Evolutionary conservation across 2,797 vertebrate genomes (phyloP).

Genomic region (Onychomys leucogaster): DNA sequence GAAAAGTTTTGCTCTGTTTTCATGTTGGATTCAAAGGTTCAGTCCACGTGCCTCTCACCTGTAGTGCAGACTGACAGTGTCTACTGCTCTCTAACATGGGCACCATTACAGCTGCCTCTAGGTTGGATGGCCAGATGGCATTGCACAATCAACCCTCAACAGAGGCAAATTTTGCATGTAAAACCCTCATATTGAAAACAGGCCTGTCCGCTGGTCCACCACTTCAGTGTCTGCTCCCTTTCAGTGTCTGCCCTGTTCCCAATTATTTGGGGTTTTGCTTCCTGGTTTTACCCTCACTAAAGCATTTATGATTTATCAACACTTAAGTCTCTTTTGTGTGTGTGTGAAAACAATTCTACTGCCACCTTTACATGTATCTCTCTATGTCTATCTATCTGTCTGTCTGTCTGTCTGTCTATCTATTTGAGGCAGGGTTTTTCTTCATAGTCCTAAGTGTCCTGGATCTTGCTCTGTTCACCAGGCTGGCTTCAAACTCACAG

Average conservation of each 20-base stretch:
- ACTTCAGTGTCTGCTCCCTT: background rate
- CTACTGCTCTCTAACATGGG: background rate
- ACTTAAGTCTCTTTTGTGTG: background rate
- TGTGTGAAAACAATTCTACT: background rate
- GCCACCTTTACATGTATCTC: too few species aligned
- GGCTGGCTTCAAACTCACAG: background rate
- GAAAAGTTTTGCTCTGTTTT: conserved; percentile 54
- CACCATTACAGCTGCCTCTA: background rate
- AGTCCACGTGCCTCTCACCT: background rate
- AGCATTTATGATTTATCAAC: conserved; percentile 18
- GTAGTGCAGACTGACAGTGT: background rate
- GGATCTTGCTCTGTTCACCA: background rate
- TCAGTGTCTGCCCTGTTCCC: background rate
- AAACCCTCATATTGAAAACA: conserved; percentile 58
- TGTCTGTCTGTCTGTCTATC: background rate
- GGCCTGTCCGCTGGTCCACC: background rate
- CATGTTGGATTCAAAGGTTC: background rate
- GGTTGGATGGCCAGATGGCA: background rate
- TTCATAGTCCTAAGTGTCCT: background rate
- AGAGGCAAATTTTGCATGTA: conserved; percentile 39
- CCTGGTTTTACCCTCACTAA: conserved; percentile 42
- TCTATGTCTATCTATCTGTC: background rate
- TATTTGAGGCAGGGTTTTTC: background rate
- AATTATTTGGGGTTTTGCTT: background rate
- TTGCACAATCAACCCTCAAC: background rate